These are phyloP conservation scores for Leptinotarsa tumamoca DNA, from an alignment of 2,888 invertebrate species.

Conservation along the genomic window DNA sequence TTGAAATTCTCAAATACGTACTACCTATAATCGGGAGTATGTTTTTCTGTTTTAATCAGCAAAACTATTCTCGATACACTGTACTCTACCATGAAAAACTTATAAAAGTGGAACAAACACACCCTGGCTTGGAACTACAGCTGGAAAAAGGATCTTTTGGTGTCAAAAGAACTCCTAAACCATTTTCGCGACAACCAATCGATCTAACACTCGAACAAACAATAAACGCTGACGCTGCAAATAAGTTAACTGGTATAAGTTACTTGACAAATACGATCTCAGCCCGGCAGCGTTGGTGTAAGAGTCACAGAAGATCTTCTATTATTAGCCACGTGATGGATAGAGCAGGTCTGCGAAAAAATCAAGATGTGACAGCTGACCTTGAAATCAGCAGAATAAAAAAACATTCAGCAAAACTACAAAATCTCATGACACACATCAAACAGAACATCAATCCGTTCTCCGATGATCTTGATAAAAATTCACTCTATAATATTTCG, in stretches of 20 bases:
- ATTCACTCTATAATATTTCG: constrained; percentile 42
- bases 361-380: constrained; percentile 46
- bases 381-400: constrained; percentile 30
- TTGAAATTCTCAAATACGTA: constrained; percentile 46
- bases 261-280: constrained; percentile 34
- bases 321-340: constrained; percentile 46
- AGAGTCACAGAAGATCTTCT: constrained; percentile 44
- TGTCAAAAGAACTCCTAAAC: constrained; percentile 40
- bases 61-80: constrained; percentile 37
- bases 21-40: constrained; percentile 39
- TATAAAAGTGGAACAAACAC: constrained; percentile 27
- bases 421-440: constrained; percentile 28
- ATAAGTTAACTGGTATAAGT: constrained; percentile 46
- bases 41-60: constrained; percentile 29
- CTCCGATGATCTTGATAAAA: constrained; percentile 27
- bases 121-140: constrained; percentile 25
- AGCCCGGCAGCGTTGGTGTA: constrained; percentile 54
- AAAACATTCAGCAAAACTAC: constrained; percentile 27
- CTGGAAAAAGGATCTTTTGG: constrained; percentile 39
- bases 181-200: constrained; percentile 34
- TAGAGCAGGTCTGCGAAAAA: constrained; percentile 38
- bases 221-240: constrained; percentile 52
- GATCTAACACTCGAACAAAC: constrained; percentile 50
- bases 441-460: constrained; percentile 37
- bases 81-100: constrained; percentile 43